phyloP scores from a whole-genome alignment of 2,113 vertebrate species.

The Pangasianodon gigas region DNA sequence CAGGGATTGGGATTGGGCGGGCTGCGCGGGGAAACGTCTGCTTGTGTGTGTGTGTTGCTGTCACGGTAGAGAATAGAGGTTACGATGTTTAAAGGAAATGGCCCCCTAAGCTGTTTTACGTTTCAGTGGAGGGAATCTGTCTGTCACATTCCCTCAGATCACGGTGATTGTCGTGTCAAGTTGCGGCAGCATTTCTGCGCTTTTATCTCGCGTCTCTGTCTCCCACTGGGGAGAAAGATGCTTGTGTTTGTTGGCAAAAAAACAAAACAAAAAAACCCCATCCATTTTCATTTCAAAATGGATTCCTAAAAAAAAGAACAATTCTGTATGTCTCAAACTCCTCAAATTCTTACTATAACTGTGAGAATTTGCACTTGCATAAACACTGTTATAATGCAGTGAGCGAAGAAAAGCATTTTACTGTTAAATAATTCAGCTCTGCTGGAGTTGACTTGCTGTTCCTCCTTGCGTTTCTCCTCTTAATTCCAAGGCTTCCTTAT shows the following conservation, averaged over 20 bases:
- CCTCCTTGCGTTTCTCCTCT: conserved; percentile 39
- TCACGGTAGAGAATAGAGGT: conserved; percentile 39
- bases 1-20: conserved; percentile 30
- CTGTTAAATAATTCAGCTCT: not conserved
- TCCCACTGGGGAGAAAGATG: not conserved
- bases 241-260: not conserved
- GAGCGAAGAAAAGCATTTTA: not conserved
- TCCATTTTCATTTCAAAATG: conserved; percentile 7
- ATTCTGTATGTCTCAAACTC: not conserved
- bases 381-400: not conserved
- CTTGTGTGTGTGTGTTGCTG: conserved; percentile 27
- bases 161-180: conserved; percentile 42
- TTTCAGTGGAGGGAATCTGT: conserved; percentile 48
- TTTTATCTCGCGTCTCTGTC: conserved; percentile 46
- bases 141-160: conserved; percentile 53
- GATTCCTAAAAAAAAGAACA: conserved; percentile 1
- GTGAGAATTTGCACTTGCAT: not conserved
- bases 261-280: not conserved
- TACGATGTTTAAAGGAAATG: conserved; percentile 56
- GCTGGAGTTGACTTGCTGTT: conserved; percentile 17
- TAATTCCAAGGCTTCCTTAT: conserved; percentile 33
- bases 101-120: conserved; percentile 55
- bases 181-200: conserved; percentile 52
- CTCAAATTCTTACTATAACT: not conserved
- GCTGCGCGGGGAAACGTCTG: conserved; percentile 28